Conservation (phyloP, 35 echinoderm and acorn worm genomes). For the Chiridota heheva region DNA sequence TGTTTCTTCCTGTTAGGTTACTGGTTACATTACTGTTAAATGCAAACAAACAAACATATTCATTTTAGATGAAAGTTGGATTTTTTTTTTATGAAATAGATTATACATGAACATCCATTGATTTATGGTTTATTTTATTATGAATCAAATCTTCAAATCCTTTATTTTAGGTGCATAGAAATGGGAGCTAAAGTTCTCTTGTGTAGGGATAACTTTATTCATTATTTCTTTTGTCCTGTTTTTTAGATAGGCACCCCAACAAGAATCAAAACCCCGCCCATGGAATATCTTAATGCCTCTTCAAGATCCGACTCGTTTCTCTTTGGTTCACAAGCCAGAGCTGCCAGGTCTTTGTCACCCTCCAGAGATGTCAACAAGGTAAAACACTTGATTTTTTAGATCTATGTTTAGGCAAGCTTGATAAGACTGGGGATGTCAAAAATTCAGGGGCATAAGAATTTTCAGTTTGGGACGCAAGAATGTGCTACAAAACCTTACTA, state of each 20-base stretch:
- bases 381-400: neutral
- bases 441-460: no score
- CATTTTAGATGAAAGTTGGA: no score
- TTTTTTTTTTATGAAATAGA: no score
- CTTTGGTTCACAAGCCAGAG: conserved; percentile 64
- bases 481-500: no score
- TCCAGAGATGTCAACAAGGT: conserved; percentile 77
- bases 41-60: no score
- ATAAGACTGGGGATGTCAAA: no score
- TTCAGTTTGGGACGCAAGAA: no score
- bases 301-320: conserved; percentile 72
- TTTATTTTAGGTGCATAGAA: neutral
- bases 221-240: neutral
- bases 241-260: conserved; percentile 81
- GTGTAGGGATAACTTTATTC: neutral
- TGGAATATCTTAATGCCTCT: conserved; percentile 72
- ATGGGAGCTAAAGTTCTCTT: neutral
- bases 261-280: conserved; percentile 82
- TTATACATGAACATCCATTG: neutral
- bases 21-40: no score
- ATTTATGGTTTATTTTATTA: neutral
- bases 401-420: no score
- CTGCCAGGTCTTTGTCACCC: conserved; percentile 69
- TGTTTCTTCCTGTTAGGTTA: no score
- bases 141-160: neutral